Conservation (phyloP, 1,140 invertebrate species). For the Plectrocnemia conspersa region DNA sequence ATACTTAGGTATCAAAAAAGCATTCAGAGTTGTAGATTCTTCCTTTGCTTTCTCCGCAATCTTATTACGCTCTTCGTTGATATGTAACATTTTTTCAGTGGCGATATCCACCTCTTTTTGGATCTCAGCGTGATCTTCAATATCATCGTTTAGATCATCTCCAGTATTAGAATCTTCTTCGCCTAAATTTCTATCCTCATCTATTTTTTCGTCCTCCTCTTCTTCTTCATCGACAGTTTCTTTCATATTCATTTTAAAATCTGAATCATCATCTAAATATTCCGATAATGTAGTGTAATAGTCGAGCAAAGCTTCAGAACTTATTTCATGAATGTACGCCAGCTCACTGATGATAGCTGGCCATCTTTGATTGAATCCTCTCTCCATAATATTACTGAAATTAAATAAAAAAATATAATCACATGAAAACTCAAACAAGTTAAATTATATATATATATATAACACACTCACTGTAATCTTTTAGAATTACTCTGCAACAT, state of each 20-base stretch:
- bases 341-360: slow-evolving; percentile 34
- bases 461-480: slow-evolving; percentile 8
- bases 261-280: slow-evolving; percentile 39
- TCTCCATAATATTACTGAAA: slow-evolving; percentile 37
- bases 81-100: too few relatives aligned
- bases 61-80: too few relatives aligned
- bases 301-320: slow-evolving; percentile 36
- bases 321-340: slow-evolving; percentile 38
- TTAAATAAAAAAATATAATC: slow-evolving; percentile 14
- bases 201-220: neutral
- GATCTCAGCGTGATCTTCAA: slow-evolving; percentile 34
- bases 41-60: slow-evolving; percentile 5
- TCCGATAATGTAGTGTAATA: slow-evolving; percentile 42
- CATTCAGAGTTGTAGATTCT: slow-evolving; percentile 23
- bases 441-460: neutral
- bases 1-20: slow-evolving; percentile 28
- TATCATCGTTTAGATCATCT: slow-evolving; percentile 7
- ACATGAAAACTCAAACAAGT: slow-evolving; percentile 1
- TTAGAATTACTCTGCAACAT: neutral
- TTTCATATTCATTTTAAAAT: slow-evolving; percentile 29
- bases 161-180: slow-evolving; percentile 9
- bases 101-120: too few relatives aligned
- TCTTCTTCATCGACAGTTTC: neutral
- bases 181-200: too few relatives aligned
- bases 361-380: slow-evolving; percentile 37